Evolutionary conservation across 2,888 invertebrate genomes (phyloP), one percentile per base, ranked within the genome.

Genomic region (Ectemnius lituratus): DNA sequence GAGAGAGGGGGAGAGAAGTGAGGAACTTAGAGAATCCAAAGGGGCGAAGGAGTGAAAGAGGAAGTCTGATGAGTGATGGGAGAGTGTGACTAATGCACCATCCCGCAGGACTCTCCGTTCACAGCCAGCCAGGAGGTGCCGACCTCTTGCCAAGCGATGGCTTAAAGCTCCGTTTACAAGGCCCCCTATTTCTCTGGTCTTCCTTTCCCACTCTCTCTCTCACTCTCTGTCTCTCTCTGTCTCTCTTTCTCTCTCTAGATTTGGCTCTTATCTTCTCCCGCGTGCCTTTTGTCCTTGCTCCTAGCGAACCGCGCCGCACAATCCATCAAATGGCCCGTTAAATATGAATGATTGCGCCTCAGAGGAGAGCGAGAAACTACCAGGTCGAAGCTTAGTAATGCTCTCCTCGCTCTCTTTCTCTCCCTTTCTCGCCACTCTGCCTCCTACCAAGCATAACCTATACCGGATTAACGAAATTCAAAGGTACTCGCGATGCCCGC

Each of bases 71-170:
- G 86, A 87, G 82, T 81, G 86, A 86, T 86, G 86, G 81, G 83
- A 80, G 79, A 84, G 83, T 84, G 86, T 87, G 85, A 86, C 86
- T 87, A 86, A 87, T 86, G 86, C 80, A 83, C 70, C 79, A 73
- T 85, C 87, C 86, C 86, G 66, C 61, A 79, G 85, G 86, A 83
- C 66, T 62, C 37, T 56, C 69, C 28, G 66, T 76, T 71, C 70
- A 67, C 57, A 58, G 70, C 63, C 65, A 69, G 59, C 58, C 56
- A 20, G 59, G 61, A 70, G 69, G 47, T 68, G 70, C 62, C 56
- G 62, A 49, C 70, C 67, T 61, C 62, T 62, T 59, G 72, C 18
- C 65, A 18, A 49, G 18, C 67, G 37, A 46, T 56, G 68, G 16
- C 71, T 69, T 67, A 62, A 69, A 72, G 64, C 69, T 61, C 58